A percentile compares a stretch with the other conserved stretches of the same genome.
These are phyloP conservation scores for Gallinago solitaria DNA, from an alignment of 2,797 vertebrate genomes.

Conservation along the genomic window DNA sequence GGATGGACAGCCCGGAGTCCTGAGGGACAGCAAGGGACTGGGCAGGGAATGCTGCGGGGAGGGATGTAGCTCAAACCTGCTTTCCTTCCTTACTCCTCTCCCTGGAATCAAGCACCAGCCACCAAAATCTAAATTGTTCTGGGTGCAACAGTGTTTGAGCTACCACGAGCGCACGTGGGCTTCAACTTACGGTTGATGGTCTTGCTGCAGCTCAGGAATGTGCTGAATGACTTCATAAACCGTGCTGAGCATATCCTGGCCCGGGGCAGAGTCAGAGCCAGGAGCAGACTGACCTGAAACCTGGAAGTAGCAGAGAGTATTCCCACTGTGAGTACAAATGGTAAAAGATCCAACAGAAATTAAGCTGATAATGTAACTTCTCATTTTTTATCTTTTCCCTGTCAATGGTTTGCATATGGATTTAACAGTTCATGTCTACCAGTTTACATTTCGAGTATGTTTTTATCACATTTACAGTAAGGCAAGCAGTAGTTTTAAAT, in stretches of 20 bases:
- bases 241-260: constrained; percentile 83
- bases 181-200: constrained; percentile 80
- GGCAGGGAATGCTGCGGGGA: not conserved
- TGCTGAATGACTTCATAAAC: constrained; percentile 95
- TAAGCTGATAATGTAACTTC: not conserved
- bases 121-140: not conserved
- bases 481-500: not conserved
- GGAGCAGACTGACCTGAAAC: constrained; percentile 80
- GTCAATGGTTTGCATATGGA: not conserved
- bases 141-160: not conserved
- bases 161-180: fast-evolving
- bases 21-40: not conserved
- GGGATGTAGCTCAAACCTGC: not conserved
- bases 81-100: not conserved
- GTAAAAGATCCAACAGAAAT: not conserved
- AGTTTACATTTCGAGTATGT: not conserved
- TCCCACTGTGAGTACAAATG: not conserved
- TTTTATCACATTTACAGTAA: not conserved
- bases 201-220: constrained; percentile 85
- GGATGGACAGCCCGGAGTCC: not conserved
- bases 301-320: constrained; percentile 70
- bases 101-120: not conserved
- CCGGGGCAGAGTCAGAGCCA: constrained; percentile 78
- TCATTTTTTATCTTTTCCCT: not conserved
- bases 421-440: not conserved